Evolutionary conservation across 2,797 vertebrate species (phyloP), one percentile per base, ranked within the genome.

Genomic region (Phoebastria nigripes): DNA sequence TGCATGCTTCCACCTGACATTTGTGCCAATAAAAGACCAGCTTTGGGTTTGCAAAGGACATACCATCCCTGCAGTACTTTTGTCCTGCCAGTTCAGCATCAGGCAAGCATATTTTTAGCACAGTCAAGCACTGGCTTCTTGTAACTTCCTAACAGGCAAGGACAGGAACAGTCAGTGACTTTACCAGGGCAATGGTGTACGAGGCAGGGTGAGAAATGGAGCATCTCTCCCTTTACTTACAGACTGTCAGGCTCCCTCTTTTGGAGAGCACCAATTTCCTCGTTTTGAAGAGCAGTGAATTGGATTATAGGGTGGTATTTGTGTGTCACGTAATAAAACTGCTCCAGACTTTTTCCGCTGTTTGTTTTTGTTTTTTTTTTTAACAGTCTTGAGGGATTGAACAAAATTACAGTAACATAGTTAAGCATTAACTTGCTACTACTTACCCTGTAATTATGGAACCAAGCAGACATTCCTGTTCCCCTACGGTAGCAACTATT

Each of bases 141-240:
- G 41, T 52, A 46, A 28, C 59, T 47, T 51, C 7, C 25, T 35
- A 20, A 22, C 37, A 28, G 3, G 2, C 28, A 4, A 42, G 44
- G n/a, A 12, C 39, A 33, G 37, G 25, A 41, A 21, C 26, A 20
- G 26, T 2, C 28, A 4, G 20, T 18, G 61, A 12, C 33, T 63
- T 33, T 8, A 14, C 1, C 44, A 3, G 37, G 22, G 17, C 29
- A 6, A 5, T 12, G 6, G 5, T 0, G 1, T 24, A 13, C 1
- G 5, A 46, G 58, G 63, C 4, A 2, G 19, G 25, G 22, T 13
- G 70, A 22, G 65, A 56, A 70, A n/a, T 4, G 1, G 1, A 12
- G 8, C n/a, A 2, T 9, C 22, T 46, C 37, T 37, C 9, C 9
- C 21, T 56, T 33, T 44, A 29, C 62, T 31, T 6, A 5, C 6